Evolutionary conservation across 2,113 vertebrate species (phyloP).

Genomic region (Macrotis lagotis): DNA sequence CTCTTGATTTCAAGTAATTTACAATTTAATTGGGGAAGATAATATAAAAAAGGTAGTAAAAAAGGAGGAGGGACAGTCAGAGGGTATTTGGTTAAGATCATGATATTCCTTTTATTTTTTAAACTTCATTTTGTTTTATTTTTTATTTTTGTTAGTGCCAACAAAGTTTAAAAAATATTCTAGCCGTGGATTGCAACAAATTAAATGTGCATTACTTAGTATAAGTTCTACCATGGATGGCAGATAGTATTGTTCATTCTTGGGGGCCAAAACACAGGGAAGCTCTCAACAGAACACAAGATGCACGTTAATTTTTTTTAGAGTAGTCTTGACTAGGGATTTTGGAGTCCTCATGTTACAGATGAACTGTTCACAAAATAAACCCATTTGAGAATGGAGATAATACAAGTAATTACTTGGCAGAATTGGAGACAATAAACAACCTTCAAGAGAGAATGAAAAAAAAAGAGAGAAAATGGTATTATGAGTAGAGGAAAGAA

Average conservation of each 20-base stretch:
- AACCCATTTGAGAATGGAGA: not conserved
- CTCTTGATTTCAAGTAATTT: no score
- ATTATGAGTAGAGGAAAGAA: not conserved
- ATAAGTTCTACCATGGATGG: not conserved
- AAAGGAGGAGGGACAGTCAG: not conserved
- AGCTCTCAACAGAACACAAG: not conserved
- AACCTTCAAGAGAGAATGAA: not conserved
- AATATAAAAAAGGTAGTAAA: not conserved
- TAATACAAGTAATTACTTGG: fast-evolving
- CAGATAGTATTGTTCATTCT: no score
- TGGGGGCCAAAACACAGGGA: not conserved
- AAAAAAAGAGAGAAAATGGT: no score
- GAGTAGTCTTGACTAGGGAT: not conserved
- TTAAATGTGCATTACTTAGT: not conserved
- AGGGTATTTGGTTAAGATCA: not conserved
- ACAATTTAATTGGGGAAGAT: not conserved
- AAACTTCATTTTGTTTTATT: no score
- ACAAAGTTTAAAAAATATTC: no score
- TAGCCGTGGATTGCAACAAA: no score
- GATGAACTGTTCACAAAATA: constrained; percentile 81
- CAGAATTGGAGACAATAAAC: constrained; percentile 35
- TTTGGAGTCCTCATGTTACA: constrained; percentile 44
- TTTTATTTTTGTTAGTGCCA: no score
- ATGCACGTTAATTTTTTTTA: fast-evolving
- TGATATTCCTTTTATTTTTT: no score